Base-by-base conservation (phyloP, 2,113 vertebrate genomes). In the Gadus chalcogrammus region DNA sequence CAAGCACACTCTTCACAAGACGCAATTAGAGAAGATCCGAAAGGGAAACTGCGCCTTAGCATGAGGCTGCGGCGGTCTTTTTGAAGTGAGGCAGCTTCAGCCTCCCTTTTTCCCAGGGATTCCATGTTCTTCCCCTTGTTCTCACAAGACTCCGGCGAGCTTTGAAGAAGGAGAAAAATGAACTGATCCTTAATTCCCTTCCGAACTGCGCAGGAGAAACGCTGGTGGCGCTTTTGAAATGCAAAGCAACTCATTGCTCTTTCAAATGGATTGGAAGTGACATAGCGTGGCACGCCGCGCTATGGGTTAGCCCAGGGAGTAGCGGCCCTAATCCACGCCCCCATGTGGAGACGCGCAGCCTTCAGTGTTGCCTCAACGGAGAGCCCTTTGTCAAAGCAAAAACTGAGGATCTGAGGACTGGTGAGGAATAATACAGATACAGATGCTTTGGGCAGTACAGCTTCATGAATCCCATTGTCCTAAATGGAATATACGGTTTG, bases 221-320 rank as follows among this genome's bases (percentile, higher is more conserved):
- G 70, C 58, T 71, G 77, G 81, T 61, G 67, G 20, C 17, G 65
- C 70, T 85, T 87, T 85, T 87, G 80, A 89, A 85, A 85, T 88
- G 83, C 83, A 85, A 87, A 87, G 75, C 22, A 67, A 28, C 52
- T 84, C 81, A 88, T 87, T 82, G 82, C 79, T 79, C 75, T 52
- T 56, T 77, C 65, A 88, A 82, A 82, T 68, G 78, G 65, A 62
- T 66, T 65, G 62, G 63, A 65, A 82, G 18, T 42, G 64, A 75
- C 79, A 80, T 79, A 75, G 79, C 68, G 75, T 83, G 86, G 80
- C 77, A 71, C 11, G 58, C 55, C 76, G 65, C 86, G 84, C 87
- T 58, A n/a, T n/a, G 15, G 7, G 55, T 17, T 17, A 17, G 17
- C 5, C 55, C 55, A 17, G 55, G 17, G 55, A 17, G 55, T 13